Evolutionary conservation across 2,113 vertebrate genomes (phyloP).

Genomic region (Notiomystis cincta): DNA sequence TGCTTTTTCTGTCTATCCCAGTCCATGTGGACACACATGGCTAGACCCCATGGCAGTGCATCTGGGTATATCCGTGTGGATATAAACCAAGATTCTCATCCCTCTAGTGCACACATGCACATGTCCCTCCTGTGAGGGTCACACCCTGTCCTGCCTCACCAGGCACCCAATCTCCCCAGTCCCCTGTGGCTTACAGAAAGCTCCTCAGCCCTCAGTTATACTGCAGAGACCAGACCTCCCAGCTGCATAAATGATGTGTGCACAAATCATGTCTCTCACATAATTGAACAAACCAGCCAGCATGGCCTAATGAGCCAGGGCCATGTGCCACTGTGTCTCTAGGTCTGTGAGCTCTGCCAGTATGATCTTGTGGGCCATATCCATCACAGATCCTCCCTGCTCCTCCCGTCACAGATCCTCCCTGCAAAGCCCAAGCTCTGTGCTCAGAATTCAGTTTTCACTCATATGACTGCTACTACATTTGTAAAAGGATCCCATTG

Average conservation of each 20-base stretch:
- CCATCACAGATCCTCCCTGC: not conserved
- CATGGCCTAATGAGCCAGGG: not conserved
- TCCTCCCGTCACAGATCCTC: not conserved
- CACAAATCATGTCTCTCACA: not conserved
- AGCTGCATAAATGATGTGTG: not conserved
- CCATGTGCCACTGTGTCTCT: not conserved
- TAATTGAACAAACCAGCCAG: not conserved
- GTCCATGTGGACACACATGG: accelerated
- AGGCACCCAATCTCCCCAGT: not conserved
- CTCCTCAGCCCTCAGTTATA: not conserved
- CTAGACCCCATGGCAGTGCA: not conserved
- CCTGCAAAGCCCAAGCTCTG: not conserved
- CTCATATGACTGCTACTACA: not conserved
- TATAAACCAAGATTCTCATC: not conserved
- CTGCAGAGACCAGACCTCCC: not conserved
- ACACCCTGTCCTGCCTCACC: not conserved
- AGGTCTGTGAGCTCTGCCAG: not conserved
- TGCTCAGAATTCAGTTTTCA: not conserved
- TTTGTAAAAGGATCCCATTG: not conserved
- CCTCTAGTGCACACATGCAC: not conserved
- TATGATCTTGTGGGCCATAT: not conserved
- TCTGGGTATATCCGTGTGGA: not conserved
- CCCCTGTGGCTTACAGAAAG: not conserved
- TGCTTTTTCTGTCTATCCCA: not conserved
- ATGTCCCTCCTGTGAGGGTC: not conserved